Percentiles rank a stretch among this genome's conserved stretches.
These are phyloP conservation scores for Ormyrus nitidulus DNA, from an alignment of 2,888 invertebrate species.

Conservation along the genomic window DNA sequence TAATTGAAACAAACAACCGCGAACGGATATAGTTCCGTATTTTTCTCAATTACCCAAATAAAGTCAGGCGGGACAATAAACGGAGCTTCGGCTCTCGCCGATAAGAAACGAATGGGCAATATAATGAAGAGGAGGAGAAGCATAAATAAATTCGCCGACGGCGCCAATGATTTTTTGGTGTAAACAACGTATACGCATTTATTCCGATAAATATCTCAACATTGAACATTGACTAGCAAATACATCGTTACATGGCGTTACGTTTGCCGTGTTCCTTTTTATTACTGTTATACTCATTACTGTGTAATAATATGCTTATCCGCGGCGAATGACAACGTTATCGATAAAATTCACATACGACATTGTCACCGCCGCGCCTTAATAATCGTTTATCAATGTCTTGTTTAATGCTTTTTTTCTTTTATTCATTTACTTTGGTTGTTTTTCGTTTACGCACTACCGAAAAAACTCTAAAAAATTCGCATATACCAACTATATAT, in stretches of 20 bases:
- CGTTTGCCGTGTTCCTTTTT: conserved; percentile 55
- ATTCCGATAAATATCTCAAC: conserved; percentile 71
- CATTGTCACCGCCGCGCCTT: conserved; percentile 27
- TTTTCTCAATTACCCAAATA: not conserved
- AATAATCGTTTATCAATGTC: conserved; percentile 54
- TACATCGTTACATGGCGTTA: conserved; percentile 64
- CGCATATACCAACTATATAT: conserved; percentile 47
- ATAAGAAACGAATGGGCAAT: not conserved
- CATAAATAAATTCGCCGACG: no score
- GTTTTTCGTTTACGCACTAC: conserved; percentile 30
- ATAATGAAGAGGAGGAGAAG: not conserved
- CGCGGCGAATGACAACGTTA: conserved; percentile 6
- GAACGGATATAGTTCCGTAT: no score
- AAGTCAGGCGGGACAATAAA: not conserved
- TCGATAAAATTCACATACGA: conserved; percentile 36
- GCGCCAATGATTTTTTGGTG: conserved; percentile 59
- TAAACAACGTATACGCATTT: conserved; percentile 73
- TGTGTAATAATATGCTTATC: conserved; percentile 49
- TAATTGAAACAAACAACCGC: no score
- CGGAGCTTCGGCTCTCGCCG: no score
- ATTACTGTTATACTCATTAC: conserved; percentile 60
- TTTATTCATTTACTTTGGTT: conserved; percentile 31
- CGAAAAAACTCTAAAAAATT: conserved; percentile 57
- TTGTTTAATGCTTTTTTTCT: conserved; percentile 27
- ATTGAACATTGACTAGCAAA: conserved; percentile 72